phyloP scores from a whole-genome alignment of 2,888 invertebrate genomes.

The Andrena minutula region DNA sequence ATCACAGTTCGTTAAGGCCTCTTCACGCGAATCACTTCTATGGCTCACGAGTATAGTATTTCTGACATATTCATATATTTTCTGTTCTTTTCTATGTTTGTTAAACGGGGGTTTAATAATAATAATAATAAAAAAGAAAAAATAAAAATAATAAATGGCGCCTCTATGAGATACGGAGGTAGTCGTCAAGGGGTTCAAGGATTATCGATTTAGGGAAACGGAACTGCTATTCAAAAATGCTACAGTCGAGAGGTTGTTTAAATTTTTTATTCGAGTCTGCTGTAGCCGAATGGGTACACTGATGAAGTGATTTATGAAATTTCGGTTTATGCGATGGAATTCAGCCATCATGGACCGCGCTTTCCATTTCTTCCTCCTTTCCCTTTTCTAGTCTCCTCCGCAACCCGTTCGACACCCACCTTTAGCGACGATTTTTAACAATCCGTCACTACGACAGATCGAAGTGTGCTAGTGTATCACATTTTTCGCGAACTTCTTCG shows the following conservation, averaged over 20 bases:
- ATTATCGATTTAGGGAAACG: neutral
- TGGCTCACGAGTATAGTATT: too few species aligned
- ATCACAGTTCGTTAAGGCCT: constrained; percentile 10
- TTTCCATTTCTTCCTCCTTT: constrained; percentile 66
- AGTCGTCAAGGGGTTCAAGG: too few species aligned
- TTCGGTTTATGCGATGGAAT: constrained; percentile 78
- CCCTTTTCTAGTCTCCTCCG: constrained; percentile 36
- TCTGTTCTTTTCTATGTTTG: too few species aligned
- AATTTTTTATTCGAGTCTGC: neutral
- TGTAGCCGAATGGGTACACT: constrained; percentile 34
- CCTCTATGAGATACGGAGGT: too few species aligned
- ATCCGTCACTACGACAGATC: neutral
- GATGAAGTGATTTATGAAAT: constrained; percentile 76
- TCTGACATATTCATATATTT: too few species aligned
- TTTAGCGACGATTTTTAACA: constrained; percentile 21
- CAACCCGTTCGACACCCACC: neutral
- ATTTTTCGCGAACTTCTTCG: constrained; percentile 10
- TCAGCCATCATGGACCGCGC: constrained; percentile 37
- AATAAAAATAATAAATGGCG: too few species aligned
- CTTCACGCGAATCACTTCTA: too few species aligned
- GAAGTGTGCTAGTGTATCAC: constrained; percentile 8
- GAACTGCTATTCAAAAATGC: neutral
- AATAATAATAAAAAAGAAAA: too few species aligned
- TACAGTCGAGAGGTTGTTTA: neutral
- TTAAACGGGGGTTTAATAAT: too few species aligned